Percentiles rank a stretch among this genome's conserved stretches.
Evolutionary conservation across 2,888 invertebrate genomes (phyloP).

Genomic region (Ectemnius cavifrons): DNA sequence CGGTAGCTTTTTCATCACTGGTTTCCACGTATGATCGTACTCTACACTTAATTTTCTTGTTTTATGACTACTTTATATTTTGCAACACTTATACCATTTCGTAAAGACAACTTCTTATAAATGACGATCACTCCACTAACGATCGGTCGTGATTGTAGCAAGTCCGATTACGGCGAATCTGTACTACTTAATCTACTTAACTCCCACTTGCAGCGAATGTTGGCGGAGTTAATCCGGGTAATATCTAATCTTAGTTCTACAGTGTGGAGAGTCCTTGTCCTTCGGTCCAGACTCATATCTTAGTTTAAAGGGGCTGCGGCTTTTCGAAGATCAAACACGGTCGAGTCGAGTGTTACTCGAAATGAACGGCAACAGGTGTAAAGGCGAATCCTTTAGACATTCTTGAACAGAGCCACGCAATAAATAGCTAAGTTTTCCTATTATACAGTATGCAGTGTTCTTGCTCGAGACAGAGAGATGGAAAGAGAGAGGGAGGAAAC

Average conservation of each 20-base stretch:
- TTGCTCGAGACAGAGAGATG: conserved; percentile 22
- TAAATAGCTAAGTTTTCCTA: conserved; percentile 30
- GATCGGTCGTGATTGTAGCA: too few relatives aligned
- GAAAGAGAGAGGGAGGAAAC: too few relatives aligned
- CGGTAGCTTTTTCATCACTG: too few relatives aligned
- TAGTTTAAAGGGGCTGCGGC: not conserved
- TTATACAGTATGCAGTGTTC: conserved; percentile 46
- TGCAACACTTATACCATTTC: too few relatives aligned
- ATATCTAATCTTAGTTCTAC: not conserved
- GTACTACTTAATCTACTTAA: too few relatives aligned
- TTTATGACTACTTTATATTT: too few relatives aligned
- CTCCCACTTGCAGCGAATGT: too few relatives aligned
- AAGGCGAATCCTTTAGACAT: conserved; percentile 22
- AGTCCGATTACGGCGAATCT: too few relatives aligned
- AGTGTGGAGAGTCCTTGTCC: not conserved
- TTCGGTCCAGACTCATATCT: not conserved
- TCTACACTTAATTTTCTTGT: too few relatives aligned
- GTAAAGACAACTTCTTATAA: too few relatives aligned
- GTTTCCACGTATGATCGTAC: too few relatives aligned
- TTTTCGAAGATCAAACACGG: not conserved
- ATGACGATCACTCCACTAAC: too few relatives aligned
- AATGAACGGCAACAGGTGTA: conserved; percentile 39
- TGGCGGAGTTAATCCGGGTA: not conserved
- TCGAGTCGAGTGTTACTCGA: conserved; percentile 18
- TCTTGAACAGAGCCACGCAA: conserved; percentile 28